These are phyloP conservation scores for Harpalus rufipes DNA, from an alignment of 2,888 invertebrate genomes.

Conservation along the genomic window DNA sequence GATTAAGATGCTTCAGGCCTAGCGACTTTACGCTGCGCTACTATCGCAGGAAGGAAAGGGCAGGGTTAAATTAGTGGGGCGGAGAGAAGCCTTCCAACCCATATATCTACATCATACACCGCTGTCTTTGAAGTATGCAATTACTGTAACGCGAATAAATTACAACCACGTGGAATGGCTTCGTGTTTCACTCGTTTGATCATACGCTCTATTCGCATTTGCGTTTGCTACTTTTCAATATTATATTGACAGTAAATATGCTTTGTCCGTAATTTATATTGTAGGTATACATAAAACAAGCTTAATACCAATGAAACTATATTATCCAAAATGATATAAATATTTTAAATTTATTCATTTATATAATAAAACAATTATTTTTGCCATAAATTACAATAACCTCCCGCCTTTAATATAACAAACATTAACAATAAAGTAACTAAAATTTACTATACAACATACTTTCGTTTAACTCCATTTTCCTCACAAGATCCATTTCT, in stretches of 20 bases:
- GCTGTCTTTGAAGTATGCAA: slow-evolving; percentile 69
- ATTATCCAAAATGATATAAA: neutral
- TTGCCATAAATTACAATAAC: neutral
- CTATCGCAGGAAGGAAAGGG: slow-evolving; percentile 11
- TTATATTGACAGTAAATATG: neutral
- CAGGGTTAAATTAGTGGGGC: slow-evolving; percentile 61
- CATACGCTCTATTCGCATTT: neutral
- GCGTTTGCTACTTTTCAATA: slow-evolving; percentile 12
- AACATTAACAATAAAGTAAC: too few relatives aligned
- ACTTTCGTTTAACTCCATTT: too few relatives aligned
- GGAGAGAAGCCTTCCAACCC: slow-evolving; percentile 11
- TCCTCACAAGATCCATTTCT: too few relatives aligned
- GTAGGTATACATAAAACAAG: neutral
- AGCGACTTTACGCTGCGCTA: slow-evolving; percentile 6
- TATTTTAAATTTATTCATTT: neutral
- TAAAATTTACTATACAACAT: too few relatives aligned
- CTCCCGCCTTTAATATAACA: too few relatives aligned
- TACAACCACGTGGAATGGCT: slow-evolving; percentile 56
- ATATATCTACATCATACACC: slow-evolving; percentile 66
- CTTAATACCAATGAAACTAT: neutral
- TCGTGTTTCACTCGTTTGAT: slow-evolving; percentile 28
- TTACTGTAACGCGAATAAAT: slow-evolving; percentile 68
- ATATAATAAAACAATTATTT: neutral
- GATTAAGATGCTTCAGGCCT: slow-evolving; percentile 56
- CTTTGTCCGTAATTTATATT: neutral